Percentiles rank a stretch among this genome's conserved stretches.
Evolutionary conservation across 2,113 vertebrate species (phyloP).

Genomic region (Odontophorus gujanensis): DNA sequence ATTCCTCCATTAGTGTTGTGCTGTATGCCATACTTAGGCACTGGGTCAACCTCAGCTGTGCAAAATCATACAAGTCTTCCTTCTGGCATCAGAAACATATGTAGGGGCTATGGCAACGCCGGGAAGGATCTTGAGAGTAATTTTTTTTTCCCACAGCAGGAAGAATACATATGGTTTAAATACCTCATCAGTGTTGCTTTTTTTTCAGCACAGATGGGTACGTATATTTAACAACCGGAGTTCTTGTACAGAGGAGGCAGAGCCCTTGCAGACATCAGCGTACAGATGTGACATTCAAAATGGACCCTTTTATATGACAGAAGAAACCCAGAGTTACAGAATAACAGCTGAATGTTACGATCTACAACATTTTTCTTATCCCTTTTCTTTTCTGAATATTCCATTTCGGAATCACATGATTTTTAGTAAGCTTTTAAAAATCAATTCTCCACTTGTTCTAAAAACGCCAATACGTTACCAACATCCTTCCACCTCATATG

Average conservation of each 20-base stretch:
- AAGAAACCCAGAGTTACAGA: background rate
- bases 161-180: background rate
- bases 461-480: background rate
- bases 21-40: background rate
- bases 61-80: background rate
- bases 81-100: background rate
- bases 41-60: background rate
- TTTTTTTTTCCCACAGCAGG: background rate
- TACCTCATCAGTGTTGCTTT: background rate
- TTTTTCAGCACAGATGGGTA: constrained; percentile 23
- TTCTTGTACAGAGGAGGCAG: background rate
- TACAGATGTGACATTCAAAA: background rate
- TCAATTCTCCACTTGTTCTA: background rate
- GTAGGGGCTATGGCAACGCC: background rate
- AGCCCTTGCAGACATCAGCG: background rate
- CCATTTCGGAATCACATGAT: background rate
- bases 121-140: background rate
- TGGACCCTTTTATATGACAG: background rate
- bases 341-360: background rate
- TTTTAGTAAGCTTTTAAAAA: background rate
- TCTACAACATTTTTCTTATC: background rate
- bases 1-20: background rate
- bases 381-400: background rate
- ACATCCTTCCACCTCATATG: background rate
- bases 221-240: constrained; percentile 26